Percentiles rank a stretch among this genome's conserved stretches.
Evolutionary conservation across 2,113 vertebrate species (phyloP).

Genomic region (Pandion haliaetus): DNA sequence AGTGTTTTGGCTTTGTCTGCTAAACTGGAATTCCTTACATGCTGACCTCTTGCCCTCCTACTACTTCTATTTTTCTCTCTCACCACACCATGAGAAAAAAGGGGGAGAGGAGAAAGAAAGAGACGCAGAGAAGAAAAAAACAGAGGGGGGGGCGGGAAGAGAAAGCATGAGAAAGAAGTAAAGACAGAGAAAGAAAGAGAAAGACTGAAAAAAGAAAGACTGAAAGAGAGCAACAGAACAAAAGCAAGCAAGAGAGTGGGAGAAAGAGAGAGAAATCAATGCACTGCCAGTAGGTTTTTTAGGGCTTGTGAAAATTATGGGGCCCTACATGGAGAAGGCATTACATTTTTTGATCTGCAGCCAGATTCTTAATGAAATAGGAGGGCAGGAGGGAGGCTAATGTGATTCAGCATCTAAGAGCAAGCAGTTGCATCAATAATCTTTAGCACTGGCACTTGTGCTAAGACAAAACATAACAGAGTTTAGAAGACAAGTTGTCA

Average conservation of each 20-base stretch:
- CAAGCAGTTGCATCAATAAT: slow-evolving; percentile 72
- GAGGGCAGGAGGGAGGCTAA: slow-evolving; percentile 69
- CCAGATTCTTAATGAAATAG: slow-evolving; percentile 82
- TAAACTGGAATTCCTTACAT: slow-evolving; percentile 42
- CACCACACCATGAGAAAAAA: not conserved
- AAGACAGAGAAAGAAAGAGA: not conserved
- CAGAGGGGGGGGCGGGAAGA: not conserved
- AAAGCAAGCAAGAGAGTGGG: not conserved
- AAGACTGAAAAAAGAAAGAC: not conserved
- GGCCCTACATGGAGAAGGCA: slow-evolving; percentile 48
- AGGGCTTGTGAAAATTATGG: slow-evolving; percentile 55
- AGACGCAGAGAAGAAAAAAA: not conserved
- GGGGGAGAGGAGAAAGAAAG: not conserved
- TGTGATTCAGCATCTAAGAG: slow-evolving; percentile 76
- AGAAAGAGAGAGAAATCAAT: not conserved
- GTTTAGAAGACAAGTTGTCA: slow-evolving; percentile 66
- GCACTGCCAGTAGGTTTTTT: slow-evolving; percentile 11
- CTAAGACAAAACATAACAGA: slow-evolving; percentile 57
- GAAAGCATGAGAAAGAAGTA: not conserved
- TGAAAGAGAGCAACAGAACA: not conserved
- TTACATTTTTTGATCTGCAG: slow-evolving; percentile 73
- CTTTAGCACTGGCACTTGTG: slow-evolving; percentile 58
- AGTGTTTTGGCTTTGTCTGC: not conserved
- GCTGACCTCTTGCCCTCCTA: slow-evolving; percentile 39
- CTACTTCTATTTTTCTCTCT: slow-evolving; percentile 42